Evolutionary conservation across 2,113 vertebrate genomes (phyloP).

Genomic region (Bos taurus): ARS-UCD2.0 NC_037329.1:67281001-67281500

Average conservation of each 20-base stretch:
- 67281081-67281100: not conserved
- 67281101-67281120: not conserved
- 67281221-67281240: not conserved
- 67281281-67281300: not conserved
- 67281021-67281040: not conserved
- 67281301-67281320: not conserved
- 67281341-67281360: not conserved
- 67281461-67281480: rapidly evolving
- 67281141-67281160: not conserved
- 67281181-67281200: not conserved
- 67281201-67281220: not conserved
- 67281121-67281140: not conserved
- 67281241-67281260: not conserved
- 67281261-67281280: not conserved
- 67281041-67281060: not conserved
- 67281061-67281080: not conserved
- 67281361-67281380: not conserved
- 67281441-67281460: not conserved
- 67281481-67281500: not conserved
- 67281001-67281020: not conserved
- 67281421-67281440: not conserved
- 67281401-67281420: not conserved
- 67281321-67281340: not conserved
- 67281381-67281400: not conserved
- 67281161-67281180: not conserved